Evolutionary conservation across 2,113 vertebrate species (phyloP).

Genomic region (Pygoscelis antarcticus): DNA sequence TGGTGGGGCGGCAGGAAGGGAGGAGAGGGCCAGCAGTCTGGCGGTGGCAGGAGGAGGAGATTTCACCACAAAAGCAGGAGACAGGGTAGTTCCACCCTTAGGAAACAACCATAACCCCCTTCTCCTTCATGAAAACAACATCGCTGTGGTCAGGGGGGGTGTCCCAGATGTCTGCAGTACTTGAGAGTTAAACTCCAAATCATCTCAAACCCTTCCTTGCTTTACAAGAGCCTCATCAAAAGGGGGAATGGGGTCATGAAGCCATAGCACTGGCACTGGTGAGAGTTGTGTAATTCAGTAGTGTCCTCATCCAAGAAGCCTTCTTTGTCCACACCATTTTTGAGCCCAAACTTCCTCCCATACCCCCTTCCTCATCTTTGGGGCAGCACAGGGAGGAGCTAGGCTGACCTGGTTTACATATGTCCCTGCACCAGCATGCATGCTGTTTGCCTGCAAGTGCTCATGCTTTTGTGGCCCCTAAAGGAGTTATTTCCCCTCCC

Average conservation of each 20-base stretch:
- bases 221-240: neutral
- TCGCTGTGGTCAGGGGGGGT: neutral
- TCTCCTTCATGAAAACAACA: neutral
- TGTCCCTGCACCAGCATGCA: accelerated
- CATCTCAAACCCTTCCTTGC: neutral
- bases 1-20: neutral
- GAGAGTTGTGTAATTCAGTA: neutral
- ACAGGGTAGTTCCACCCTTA: neutral
- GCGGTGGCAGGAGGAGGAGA: neutral
- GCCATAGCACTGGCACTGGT: neutral
- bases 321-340: neutral
- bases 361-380: neutral
- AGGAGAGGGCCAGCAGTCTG: neutral
- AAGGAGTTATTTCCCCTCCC: neutral
- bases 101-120: neutral
- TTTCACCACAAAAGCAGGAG: neutral
- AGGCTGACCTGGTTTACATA: neutral
- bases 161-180: neutral
- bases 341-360: neutral
- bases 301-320: neutral
- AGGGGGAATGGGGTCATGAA: neutral
- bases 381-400: neutral
- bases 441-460: neutral
- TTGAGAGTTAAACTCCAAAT: neutral
- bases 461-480: neutral